Conservation (phyloP, 2,797 vertebrate species). For the Saxicola maurus region DNA sequence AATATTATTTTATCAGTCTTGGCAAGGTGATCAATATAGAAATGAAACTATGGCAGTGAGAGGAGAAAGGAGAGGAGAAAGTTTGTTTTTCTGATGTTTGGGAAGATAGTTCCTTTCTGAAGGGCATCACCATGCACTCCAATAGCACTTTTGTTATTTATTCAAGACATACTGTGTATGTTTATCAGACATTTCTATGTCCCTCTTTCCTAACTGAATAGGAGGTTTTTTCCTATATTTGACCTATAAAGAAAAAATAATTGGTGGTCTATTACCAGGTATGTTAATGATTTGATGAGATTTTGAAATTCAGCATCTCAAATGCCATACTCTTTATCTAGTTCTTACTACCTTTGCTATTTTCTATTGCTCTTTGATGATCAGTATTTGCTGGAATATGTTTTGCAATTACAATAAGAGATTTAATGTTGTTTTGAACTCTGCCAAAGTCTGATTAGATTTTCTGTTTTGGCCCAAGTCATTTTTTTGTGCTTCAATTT, state of each 20-base stretch:
- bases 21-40: background rate
- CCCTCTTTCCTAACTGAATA: background rate
- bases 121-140: background rate
- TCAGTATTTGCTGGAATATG: slow-evolving; percentile 26
- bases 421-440: slow-evolving; percentile 50
- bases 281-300: background rate
- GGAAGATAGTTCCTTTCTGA: background rate
- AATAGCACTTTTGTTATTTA: background rate
- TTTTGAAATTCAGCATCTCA: background rate
- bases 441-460: slow-evolving; percentile 48
- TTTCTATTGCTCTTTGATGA: slow-evolving; percentile 20
- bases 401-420: slow-evolving; percentile 46
- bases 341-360: slow-evolving; percentile 1
- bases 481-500: slow-evolving; percentile 49
- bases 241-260: background rate
- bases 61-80: background rate
- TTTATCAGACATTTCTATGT: background rate
- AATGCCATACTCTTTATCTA: background rate
- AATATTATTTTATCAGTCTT: background rate
- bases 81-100: background rate
- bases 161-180: background rate
- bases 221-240: background rate
- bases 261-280: background rate
- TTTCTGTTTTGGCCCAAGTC: slow-evolving; percentile 29
- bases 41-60: background rate